Evolutionary conservation across 2,113 vertebrate species (phyloP), one percentile per base, ranked within the genome.

Genomic region (Arothron firmamentum): DNA sequence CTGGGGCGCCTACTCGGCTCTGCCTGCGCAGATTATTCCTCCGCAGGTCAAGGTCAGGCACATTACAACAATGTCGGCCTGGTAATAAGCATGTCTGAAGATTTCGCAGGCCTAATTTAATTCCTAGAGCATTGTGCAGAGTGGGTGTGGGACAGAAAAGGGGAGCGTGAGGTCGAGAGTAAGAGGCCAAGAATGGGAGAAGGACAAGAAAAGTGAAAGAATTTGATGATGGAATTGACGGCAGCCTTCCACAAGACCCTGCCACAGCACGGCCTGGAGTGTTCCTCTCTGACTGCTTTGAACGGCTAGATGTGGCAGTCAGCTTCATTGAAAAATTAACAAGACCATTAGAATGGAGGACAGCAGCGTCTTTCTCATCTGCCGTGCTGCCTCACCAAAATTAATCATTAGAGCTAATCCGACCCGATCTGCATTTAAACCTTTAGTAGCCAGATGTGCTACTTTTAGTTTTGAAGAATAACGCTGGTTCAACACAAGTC

Each of bases 11-110:
- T 41, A 71, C 57, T 70, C 81, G 65, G 71, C 76, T 69, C 72
- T 74, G 83, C 85, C 83, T 80, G 67, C 78, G 75, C 53, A 56
- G 57, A 90, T 85, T 84, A 88, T 89, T 89, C 83, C 66, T 69
- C 65, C 74, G 74, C 70, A 71, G 86, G 84, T 91, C 85, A 90
- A 91, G 87, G 90, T 90, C 85, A 87, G 75, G 56, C 71, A 43
- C 79, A 87, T 86, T 86, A 90, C 85, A 83, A 80, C 76, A 83
- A 81, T 75, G 76, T 72, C 83, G 47, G 73, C 54, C 67, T 52
- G 61, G 74, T 88, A 85, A 87, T 84, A 84, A 84, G 84, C 79
- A 85, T 79, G 84, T 86, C 75, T 82, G 68, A 81, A 83, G 79
- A 86, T 87, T 88, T 83, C 12, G 51, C 74, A 7, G 73, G 84